A percentile compares a stretch with the other conserved stretches of the same genome.
These are phyloP conservation scores for Anoura caudifer DNA, from an alignment of 2,113 vertebrate species.

Conservation along the genomic window DNA sequence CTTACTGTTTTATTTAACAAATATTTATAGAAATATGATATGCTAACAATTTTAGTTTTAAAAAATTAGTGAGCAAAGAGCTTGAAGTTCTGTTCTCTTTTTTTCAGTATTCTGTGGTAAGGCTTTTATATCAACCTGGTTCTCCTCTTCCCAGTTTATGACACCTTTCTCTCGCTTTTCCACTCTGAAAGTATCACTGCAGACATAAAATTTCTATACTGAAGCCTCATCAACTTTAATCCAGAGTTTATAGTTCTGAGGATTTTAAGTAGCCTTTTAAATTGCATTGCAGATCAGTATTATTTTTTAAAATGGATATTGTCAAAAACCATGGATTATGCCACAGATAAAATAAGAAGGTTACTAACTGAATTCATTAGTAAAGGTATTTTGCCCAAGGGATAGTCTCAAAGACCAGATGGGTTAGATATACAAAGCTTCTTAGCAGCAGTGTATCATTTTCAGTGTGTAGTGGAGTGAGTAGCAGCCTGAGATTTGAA, in stretches of 20 bases:
- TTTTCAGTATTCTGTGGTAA: not conserved
- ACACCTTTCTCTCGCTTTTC: not conserved
- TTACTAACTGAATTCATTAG: not conserved
- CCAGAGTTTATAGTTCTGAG: not conserved
- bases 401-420: not conserved
- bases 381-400: not conserved
- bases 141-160: not conserved
- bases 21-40: not conserved
- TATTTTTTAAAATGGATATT: not conserved
- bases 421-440: not conserved
- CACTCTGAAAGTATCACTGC: not conserved
- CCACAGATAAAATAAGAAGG: not conserved
- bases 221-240: not conserved
- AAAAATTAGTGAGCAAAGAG: not conserved
- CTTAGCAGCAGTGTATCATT: not conserved
- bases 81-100: not conserved
- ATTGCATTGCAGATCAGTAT: not conserved
- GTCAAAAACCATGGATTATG: not conserved
- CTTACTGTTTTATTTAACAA: not conserved
- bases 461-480: not conserved
- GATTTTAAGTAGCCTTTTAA: not conserved
- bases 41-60: not conserved
- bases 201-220: not conserved
- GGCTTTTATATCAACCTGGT: not conserved
- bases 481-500: not conserved